Evolutionary conservation across 2,888 invertebrate genomes (phyloP).

Genomic region (Subacronicta megacephala): DNA sequence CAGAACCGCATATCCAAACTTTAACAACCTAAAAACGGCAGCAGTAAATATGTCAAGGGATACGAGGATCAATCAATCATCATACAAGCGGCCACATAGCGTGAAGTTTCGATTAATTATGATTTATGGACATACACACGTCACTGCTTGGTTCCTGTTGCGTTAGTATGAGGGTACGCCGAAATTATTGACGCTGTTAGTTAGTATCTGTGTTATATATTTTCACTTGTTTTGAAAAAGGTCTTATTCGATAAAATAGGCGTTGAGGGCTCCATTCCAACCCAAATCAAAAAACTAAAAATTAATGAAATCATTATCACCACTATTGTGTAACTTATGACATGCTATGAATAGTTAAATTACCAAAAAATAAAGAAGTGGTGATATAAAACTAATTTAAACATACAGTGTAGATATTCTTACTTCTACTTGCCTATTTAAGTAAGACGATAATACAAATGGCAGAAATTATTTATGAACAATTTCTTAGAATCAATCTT

Average conservation of each 20-base stretch:
- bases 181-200: slow-evolving; percentile 21
- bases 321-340: no score
- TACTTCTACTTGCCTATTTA: no score
- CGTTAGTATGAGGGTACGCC: slow-evolving; percentile 19
- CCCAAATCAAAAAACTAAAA: no score
- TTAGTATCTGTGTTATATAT: no score
- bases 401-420: neutral
- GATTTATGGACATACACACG: slow-evolving; percentile 48
- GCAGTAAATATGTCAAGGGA: slow-evolving; percentile 41
- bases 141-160: slow-evolving; percentile 25
- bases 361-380: no score
- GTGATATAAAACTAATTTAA: neutral
- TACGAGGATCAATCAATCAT: slow-evolving; percentile 52
- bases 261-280: no score
- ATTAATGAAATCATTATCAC: no score
- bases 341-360: no score
- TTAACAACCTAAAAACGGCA: slow-evolving; percentile 21
- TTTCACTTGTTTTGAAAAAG: no score
- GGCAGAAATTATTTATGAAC: neutral
- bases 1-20: neutral
- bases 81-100: slow-evolving; percentile 40
- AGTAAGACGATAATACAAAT: slow-evolving; percentile 12
- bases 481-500: slow-evolving; percentile 14
- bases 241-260: no score
- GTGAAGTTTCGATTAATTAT: slow-evolving; percentile 61